Base-by-base conservation (phyloP, 2,113 vertebrate species). In the Hippocampus guttulatus region DNA sequence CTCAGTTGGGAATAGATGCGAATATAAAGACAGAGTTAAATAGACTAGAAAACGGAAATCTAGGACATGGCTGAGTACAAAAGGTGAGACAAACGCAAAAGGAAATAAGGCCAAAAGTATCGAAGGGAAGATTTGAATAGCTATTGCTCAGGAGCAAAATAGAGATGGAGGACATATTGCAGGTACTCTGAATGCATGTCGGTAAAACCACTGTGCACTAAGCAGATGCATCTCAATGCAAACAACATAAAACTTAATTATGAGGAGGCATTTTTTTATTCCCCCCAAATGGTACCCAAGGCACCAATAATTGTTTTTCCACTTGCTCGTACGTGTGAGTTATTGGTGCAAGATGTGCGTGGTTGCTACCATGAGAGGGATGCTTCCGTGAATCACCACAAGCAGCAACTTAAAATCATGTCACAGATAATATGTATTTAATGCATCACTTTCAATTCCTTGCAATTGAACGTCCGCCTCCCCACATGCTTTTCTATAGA, bases 321-420 rank as follows among this genome's bases (percentile, higher is more conserved):
- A 60, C 64, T 77, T 78, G 66, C 70, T 78, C n/a, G 61, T 66
- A 62, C 43, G 60, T 81, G 68, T 82, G 68, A 87, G 81, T 83
- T 80, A 87, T 77, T 77, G 75, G 54, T 54, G 47, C 41, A 78
- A 71, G 77, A 38, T 67, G 78, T 55, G 75, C 49, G 68, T 60
- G 64, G 68, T 67, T 67, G 70, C 71, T 64, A 73, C 70, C 41
- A 64, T 54, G 38, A 49, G 40, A 60, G 67, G 54, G 54, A 67
- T 60, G 54, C 67, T 58, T 51, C 71, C 74, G 74, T 49, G 66
- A 51, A 67, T 67, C 47, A 75, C 82, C 73, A 81, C 45, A 75
- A 71, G 52, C 30, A 63, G 62, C 52, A 27, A 40, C 11, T 8
- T 67, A 64, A 69, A 83, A 85, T 85, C 75, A 65, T 20, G 21